Evolutionary conservation across 2,888 invertebrate genomes (phyloP), one percentile per base, ranked within the genome.

Genomic region (Ectropis crepuscularia): DNA sequence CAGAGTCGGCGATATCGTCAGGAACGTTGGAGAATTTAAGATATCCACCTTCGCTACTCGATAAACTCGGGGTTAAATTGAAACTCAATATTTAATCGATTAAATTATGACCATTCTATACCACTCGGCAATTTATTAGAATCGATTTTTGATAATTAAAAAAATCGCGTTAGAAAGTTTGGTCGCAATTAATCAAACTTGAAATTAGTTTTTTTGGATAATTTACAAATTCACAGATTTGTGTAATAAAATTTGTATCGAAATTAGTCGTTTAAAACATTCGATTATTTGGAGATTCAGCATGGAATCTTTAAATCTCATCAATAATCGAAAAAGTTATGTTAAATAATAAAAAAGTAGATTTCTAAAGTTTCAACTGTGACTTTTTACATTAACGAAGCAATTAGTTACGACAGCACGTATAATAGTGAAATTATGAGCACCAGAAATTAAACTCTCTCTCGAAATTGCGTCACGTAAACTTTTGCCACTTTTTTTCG

Each of bases 21-120:
- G 77, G 69, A 87, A 78, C 68, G 80, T 81, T 36, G 72, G 61
- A 7, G 76, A 83, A 64, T 80, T 81, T 61, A 82, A 61, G 74
- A 77, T 82, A 81, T 87, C 88, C 88, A 89, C 88, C 81, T 88
- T 87, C 73, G 49, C 46, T 5, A 45, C 65, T 67, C 63, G 49
- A n/a, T 38, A 45, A 51, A 54, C 8, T 10, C 45, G 45, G 45
- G 54, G 12, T 46, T 45, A 6, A 41, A 41, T 41, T 9, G 5
- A 41, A 41, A 41, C 10, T 53, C 6, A 47, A 55, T 47, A 61
- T 41, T 28, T 11, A 41, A 42, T 51, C 41, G 41, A 28, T 28
- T 41, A 39, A 41, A 41, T 42, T 16, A 0, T 16, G 6, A 9
- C 41, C 39, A 28, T 28, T 28, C 16, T 28, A 28, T 28, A 28